Evolutionary conservation across 2,888 invertebrate genomes (phyloP).

Genomic region (Lutraria lutraria): DNA sequence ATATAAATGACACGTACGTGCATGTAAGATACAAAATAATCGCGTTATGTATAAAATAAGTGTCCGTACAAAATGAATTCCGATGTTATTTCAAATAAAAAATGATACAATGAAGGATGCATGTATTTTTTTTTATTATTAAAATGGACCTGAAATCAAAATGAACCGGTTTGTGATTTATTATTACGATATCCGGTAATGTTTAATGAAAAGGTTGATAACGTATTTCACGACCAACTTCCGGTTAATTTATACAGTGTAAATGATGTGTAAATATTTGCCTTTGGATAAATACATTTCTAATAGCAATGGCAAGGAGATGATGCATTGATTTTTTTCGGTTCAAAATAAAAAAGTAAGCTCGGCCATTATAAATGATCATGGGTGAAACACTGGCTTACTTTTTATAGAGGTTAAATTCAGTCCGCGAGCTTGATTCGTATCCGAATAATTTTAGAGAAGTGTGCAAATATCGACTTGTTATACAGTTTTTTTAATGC

Average conservation of each 20-base stretch:
- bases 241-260: constrained; percentile 9
- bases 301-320: background rate
- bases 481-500: too few relatives aligned
- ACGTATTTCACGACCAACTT: background rate
- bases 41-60: too few relatives aligned
- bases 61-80: too few relatives aligned
- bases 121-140: background rate
- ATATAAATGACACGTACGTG: background rate
- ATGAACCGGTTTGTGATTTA: background rate
- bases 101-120: too few relatives aligned
- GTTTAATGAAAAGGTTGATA: constrained; percentile 2
- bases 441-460: too few relatives aligned
- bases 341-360: background rate
- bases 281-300: background rate
- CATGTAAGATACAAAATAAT: background rate
- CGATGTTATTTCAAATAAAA: too few relatives aligned
- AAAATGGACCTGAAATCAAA: background rate
- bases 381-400: too few relatives aligned
- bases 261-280: background rate
- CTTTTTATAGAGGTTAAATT: too few relatives aligned
- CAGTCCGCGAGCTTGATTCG: too few relatives aligned
- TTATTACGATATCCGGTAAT: background rate
- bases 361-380: too few relatives aligned
- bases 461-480: too few relatives aligned
- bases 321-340: background rate